Conservation (phyloP, 2,888 invertebrate genomes). For the Crocallis elinguaria region DNA sequence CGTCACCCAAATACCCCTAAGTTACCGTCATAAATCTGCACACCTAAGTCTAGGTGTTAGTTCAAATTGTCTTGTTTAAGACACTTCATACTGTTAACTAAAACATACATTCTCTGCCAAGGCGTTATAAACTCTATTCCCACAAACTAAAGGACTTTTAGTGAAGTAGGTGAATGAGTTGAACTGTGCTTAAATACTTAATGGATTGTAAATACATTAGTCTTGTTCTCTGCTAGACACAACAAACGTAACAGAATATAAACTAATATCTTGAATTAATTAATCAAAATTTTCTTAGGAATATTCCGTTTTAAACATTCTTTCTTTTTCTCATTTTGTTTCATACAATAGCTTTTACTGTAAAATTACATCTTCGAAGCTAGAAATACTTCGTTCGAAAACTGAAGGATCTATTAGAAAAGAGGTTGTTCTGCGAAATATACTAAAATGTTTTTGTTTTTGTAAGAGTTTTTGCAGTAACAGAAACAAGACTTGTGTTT, state of each 20-base stretch:
- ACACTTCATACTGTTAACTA: conserved; percentile 43
- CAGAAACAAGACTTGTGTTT: no score
- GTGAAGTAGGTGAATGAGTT: not conserved
- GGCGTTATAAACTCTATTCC: conserved; percentile 27
- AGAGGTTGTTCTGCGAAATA: no score
- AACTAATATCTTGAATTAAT: conserved; percentile 42
- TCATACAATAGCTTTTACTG: not conserved
- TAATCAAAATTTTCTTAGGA: conserved; percentile 38
- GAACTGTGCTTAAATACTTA: conserved; percentile 40
- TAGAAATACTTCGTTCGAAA: not conserved
- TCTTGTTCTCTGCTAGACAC: conserved; percentile 41
- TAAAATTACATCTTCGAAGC: not conserved
- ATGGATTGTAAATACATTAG: conserved; percentile 58
- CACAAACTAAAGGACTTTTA: conserved; percentile 27
- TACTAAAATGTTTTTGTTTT: no score
- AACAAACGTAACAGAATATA: conserved; percentile 48
- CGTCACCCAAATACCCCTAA: conserved; percentile 23
- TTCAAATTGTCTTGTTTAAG: conserved; percentile 53
- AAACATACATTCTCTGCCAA: conserved; percentile 30
- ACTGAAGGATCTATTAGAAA: not conserved
- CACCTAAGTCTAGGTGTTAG: conserved; percentile 57
- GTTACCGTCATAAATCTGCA: conserved; percentile 48
- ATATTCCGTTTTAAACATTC: no score
- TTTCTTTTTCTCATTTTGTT: no score
- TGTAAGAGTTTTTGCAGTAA: no score